Conservation (phyloP, 2,888 invertebrate genomes). For the Scaptomyza polygonia region DNA sequence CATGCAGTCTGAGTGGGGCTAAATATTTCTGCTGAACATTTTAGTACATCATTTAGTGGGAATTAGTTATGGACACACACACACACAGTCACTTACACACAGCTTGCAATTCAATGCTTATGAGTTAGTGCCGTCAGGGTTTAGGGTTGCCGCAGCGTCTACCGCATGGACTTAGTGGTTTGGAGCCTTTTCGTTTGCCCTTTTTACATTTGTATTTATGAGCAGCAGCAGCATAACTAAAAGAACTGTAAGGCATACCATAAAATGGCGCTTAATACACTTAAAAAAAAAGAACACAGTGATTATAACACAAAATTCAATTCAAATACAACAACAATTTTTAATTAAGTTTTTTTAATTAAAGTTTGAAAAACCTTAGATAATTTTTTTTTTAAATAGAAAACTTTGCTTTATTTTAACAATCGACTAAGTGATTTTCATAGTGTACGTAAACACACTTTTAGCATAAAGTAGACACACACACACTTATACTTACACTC, state of each 20-base stretch:
- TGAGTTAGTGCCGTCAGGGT: slow-evolving; percentile 32
- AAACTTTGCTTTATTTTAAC: neutral
- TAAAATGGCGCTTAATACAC: slow-evolving; percentile 20
- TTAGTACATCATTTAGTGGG: slow-evolving; percentile 77
- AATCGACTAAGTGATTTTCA: neutral
- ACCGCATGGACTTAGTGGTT: slow-evolving; percentile 10
- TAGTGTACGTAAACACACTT: neutral
- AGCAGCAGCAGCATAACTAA: slow-evolving; percentile 24
- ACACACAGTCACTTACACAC: neutral
- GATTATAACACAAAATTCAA: no score
- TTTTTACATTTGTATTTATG: slow-evolving; percentile 75
- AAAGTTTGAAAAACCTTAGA: neutral
- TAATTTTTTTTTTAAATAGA: neutral
- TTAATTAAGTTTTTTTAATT: neutral
- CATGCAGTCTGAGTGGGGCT: slow-evolving; percentile 6
- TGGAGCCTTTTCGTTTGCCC: slow-evolving; percentile 28
- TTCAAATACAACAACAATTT: no score
- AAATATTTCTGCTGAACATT: slow-evolving; percentile 58
- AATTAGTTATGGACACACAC: slow-evolving; percentile 75
- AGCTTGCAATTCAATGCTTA: slow-evolving; percentile 46
- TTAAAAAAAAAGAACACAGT: neutral
- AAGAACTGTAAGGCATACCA: slow-evolving; percentile 46
- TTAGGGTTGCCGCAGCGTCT: slow-evolving; percentile 14
- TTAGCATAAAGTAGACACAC: neutral
- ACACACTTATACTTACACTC: slow-evolving; percentile 8